Evolutionary conservation across 2,113 vertebrate species (phyloP).

Genomic region (Poeciliopsis prolifica): DNA sequence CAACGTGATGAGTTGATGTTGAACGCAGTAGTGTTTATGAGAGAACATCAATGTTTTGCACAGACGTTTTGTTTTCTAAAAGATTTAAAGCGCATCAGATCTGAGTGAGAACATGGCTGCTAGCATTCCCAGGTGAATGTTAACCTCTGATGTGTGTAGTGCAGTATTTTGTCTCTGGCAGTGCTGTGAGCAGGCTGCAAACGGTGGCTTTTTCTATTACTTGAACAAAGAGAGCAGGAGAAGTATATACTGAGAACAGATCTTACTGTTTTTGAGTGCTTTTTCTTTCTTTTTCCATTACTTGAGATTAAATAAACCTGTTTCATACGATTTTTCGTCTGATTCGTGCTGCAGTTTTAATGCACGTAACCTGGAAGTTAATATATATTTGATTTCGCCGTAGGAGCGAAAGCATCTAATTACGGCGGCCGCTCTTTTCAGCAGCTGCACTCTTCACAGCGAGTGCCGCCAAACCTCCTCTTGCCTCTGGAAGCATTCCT

Average conservation of each 20-base stretch:
- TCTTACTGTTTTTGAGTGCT: slow-evolving; percentile 43
- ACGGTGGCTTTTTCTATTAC: slow-evolving; percentile 66
- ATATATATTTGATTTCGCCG: slow-evolving; percentile 15
- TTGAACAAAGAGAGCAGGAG: slow-evolving; percentile 43
- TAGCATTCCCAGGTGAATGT: slow-evolving; percentile 61
- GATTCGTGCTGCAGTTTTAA: slow-evolving; percentile 37
- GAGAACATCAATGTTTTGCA: slow-evolving; percentile 22
- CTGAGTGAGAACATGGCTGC: slow-evolving; percentile 29
- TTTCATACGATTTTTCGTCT: slow-evolving; percentile 56
- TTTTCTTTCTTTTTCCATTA: slow-evolving; percentile 51
- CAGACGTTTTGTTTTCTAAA: slow-evolving; percentile 68
- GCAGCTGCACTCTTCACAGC: slow-evolving; percentile 41
- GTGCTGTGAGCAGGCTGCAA: slow-evolving; percentile 41
- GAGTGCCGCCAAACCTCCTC: neutral
- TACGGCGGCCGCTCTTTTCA: neutral
- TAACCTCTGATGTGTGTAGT: slow-evolving; percentile 55
- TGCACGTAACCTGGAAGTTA: slow-evolving; percentile 5
- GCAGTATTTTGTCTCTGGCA: slow-evolving; percentile 54
- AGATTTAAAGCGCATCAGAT: slow-evolving; percentile 17
- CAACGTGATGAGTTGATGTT: slow-evolving; percentile 18
- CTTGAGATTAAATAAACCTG: slow-evolving; percentile 65
- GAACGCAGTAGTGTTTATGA: neutral
- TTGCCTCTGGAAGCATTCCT: neutral
- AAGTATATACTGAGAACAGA: slow-evolving; percentile 9
- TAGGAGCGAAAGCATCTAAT: slow-evolving; percentile 37